Base-by-base conservation (phyloP, 2,113 vertebrate genomes). In the Scolopax mira region DNA sequence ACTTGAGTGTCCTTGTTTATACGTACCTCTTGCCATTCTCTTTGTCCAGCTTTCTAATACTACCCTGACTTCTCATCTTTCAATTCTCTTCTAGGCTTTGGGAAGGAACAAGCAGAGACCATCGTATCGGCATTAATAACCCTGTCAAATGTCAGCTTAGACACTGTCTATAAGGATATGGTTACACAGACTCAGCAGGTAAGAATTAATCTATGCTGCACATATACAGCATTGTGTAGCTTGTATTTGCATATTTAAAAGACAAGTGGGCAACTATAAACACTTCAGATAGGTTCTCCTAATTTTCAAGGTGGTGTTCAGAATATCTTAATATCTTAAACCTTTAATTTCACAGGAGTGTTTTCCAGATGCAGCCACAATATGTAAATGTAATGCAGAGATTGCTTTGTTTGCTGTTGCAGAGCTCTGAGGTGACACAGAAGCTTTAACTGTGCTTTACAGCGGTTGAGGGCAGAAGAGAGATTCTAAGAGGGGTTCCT, bases 161-260 rank as follows among this genome's bases (percentile, higher is more conserved):
- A 99, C 96, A 98, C 98, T 2, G 97, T 99, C 31, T 99, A 99
- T 80, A 99, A 98, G 95, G 99, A 99, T 79, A 99, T 99, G 99
- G 99, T 99, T 66, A 99, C 99, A 3, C 98, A 98, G 94, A 97
- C 98, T 24, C 99, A 99, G 94, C 99, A 99, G 99, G 99, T 99
- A 97, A 88, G 46, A n/a, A 18, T 28, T 39, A 0, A 0, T 9
- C 15, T 16, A 1, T 65, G 18, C 14, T 31, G 18, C 44, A 11
- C 0, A 2, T 41, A 3, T 9, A 13, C 22, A 55, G 30, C 17
- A 0, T 2, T 41, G 41, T 44, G 17, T 22, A 14, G 16, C 39
- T 58, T 2, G 0, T 33, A 17, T 8, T 39, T 28, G 49, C 7
- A 0, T 44, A 33, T 65, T 58, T 61, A 17, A 42, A 91, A 61